These are phyloP conservation scores for Phrynosoma blainvillii DNA, from an alignment of 2,113 vertebrate genomes.

Conservation along the genomic window DNA sequence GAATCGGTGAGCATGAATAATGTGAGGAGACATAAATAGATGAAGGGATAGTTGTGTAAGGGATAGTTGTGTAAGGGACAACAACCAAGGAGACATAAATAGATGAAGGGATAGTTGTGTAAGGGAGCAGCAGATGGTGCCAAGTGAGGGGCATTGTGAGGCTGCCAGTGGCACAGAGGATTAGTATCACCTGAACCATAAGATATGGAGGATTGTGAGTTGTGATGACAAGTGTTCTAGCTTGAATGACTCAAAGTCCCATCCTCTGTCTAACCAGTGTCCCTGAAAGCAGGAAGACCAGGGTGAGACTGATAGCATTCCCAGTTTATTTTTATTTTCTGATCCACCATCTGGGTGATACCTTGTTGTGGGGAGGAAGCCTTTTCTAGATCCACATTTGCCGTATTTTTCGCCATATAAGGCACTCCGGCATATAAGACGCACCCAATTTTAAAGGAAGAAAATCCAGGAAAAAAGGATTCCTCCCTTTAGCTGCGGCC, in stretches of 20 bases:
- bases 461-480: too few relatives aligned
- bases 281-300: background rate
- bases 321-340: too few relatives aligned
- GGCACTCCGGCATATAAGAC: too few relatives aligned
- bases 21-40: background rate
- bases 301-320: background rate
- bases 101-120: too few relatives aligned
- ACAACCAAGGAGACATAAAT: background rate
- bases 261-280: background rate
- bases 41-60: too few relatives aligned
- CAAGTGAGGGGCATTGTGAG: background rate
- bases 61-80: too few relatives aligned
- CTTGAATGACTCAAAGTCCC: background rate
- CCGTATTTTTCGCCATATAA: too few relatives aligned
- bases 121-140: background rate
- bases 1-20: conserved; percentile 29
- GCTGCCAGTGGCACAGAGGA: background rate
- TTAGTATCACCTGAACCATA: background rate
- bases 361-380: too few relatives aligned
- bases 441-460: too few relatives aligned
- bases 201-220: background rate
- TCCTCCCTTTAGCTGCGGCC: too few relatives aligned
- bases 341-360: too few relatives aligned
- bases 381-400: too few relatives aligned
- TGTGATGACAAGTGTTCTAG: background rate